Base-by-base conservation (phyloP, 2,797 vertebrate species). In the Heliangelus exortis region DNA sequence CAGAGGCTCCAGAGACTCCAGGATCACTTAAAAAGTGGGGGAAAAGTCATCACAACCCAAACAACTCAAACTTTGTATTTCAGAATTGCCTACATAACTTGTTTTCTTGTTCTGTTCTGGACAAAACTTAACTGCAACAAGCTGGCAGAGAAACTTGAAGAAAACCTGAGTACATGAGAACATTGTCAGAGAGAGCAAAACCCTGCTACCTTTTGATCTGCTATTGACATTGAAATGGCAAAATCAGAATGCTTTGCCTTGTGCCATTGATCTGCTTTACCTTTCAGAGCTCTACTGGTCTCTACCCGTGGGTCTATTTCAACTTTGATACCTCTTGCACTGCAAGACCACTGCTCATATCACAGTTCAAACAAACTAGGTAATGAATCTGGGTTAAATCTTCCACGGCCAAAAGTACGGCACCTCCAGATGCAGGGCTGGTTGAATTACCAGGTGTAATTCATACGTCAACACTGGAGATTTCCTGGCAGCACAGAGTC, bases 41-140 rank as follows among this genome's bases (percentile, higher is more conserved):
- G n/a, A 47, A 86, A 96, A 97, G 92, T 87, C 86, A 81, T 94
- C 95, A 95, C 95, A 94, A 89, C 61, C 91, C 95, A 97, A 95
- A 95, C 67, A 81, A 94, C 78, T 61, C 82, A 94, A 93, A 96
- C 59, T 95, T 95, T 19, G 0, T 86, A 55, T 71, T 66, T 82
- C 85, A 79, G 36, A 91, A 93, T 55, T 89, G 89, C 14, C 31
- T 63, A 74, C 23, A 13, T 53, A 88, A 83, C 78, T 78, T 93
- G 50, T 93, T 87, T 59, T 93, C 58, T 96, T 76, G 59, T 89
- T 87, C 89, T 95, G 83, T 67, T 90, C 87, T 53, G 34, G 74
- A 88, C 68, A 91, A 91, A 90, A 86, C 67, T 41, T 51, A 90
- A 87, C 73, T 95, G 83, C 48, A 90, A 90, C 39, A 65, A 92